A percentile compares a stretch with the other conserved stretches of the same genome.
Evolutionary conservation across 1,140 invertebrate genomes (phyloP).

Genomic region (Diorhabda sublineata): DNA sequence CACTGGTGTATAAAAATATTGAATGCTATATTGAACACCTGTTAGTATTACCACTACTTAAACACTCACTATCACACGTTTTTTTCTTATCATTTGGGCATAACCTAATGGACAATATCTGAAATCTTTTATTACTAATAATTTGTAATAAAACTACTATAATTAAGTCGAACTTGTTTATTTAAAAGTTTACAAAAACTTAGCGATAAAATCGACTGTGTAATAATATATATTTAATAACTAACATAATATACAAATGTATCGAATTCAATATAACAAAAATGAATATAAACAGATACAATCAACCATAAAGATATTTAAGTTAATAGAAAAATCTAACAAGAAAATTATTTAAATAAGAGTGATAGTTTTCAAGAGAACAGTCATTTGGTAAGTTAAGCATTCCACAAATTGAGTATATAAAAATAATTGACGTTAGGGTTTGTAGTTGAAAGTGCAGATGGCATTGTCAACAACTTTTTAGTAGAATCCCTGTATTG

Average conservation of each 20-base stretch:
- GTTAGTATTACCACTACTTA: no score
- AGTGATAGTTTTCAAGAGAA: neutral
- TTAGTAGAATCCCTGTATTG: neutral
- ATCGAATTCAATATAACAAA: neutral
- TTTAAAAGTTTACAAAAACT: constrained; percentile 1
- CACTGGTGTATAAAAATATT: no score
- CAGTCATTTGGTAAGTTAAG: neutral
- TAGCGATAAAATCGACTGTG: neutral
- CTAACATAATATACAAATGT: neutral
- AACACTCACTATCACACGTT: no score
- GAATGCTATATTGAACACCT: no score
- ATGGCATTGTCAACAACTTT: neutral
- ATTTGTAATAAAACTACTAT: no score
- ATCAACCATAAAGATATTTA: neutral
- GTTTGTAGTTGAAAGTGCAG: neutral
- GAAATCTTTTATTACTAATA: no score
- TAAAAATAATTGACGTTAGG: no score
- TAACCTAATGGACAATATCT: no score
- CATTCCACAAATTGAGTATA: neutral
- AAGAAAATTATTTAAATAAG: neutral
- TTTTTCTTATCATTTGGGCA: no score
- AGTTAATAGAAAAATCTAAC: neutral
- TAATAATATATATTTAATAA: neutral
- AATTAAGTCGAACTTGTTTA: neutral
- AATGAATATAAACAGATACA: neutral